These are phyloP conservation scores for Puma concolor DNA, from an alignment of 2,113 vertebrate genomes.

Conservation along the genomic window DNA sequence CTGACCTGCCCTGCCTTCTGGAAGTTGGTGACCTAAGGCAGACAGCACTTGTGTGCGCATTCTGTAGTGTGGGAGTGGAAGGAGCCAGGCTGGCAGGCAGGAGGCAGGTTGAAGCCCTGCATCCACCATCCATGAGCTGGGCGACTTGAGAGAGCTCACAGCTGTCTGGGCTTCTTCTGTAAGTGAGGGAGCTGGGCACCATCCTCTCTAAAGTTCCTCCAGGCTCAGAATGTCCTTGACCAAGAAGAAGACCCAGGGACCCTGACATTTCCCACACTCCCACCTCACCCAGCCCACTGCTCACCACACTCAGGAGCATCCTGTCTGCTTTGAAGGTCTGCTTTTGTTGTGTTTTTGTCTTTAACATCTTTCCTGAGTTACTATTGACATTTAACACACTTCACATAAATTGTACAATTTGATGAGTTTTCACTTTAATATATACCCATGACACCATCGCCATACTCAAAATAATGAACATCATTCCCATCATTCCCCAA, in stretches of 20 bases:
- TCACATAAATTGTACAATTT: background rate
- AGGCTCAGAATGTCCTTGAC: background rate
- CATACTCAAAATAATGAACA: background rate
- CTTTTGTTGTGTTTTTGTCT: background rate
- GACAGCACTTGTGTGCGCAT: background rate
- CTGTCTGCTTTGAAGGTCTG: background rate
- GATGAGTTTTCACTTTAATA: constrained; percentile 16
- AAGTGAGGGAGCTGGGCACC: accelerated
- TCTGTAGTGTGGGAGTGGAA: background rate
- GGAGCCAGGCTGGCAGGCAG: background rate
- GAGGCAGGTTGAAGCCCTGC: background rate
- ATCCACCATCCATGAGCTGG: background rate
- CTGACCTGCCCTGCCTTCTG: background rate
- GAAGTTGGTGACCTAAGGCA: background rate
- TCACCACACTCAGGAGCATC: accelerated
- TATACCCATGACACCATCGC: background rate
- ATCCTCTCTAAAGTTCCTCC: background rate
- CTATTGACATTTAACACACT: background rate
- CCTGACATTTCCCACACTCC: background rate
- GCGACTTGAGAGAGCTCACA: background rate
- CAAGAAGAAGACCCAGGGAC: background rate
- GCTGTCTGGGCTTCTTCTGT: background rate
- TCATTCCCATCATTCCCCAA: background rate
- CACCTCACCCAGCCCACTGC: background rate
- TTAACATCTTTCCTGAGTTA: background rate